Percentiles rank a stretch among this genome's conserved stretches.
Evolutionary conservation across 1,140 invertebrate genomes (phyloP).

Genomic region (Penaeus vannamei): DNA sequence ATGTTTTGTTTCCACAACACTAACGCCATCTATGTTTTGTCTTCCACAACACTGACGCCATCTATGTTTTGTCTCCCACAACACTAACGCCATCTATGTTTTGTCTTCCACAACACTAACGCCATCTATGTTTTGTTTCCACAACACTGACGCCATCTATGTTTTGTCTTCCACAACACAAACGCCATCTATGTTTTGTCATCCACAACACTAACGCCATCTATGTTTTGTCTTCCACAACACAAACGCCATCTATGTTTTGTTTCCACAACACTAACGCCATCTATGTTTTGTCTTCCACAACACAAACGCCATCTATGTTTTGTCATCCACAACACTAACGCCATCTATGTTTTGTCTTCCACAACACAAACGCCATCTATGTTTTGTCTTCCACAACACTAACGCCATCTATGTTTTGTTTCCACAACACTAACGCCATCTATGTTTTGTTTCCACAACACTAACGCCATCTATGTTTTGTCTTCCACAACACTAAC

Average conservation of each 20-base stretch:
- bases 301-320: slow-evolving; percentile 76
- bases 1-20: slow-evolving; percentile 76
- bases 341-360: not conserved
- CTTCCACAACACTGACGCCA: not conserved
- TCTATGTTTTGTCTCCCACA: not conserved
- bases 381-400: slow-evolving; percentile 73
- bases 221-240: not conserved
- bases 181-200: slow-evolving; percentile 60
- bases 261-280: too few relatives aligned
- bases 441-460: not conserved
- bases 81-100: not conserved
- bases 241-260: not conserved
- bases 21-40: not conserved
- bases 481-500: slow-evolving; percentile 78
- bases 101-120: slow-evolving; percentile 78
- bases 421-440: too few relatives aligned
- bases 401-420: slow-evolving; percentile 71
- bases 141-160: too few relatives aligned
- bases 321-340: not conserved
- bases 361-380: too few relatives aligned
- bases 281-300: slow-evolving; percentile 69
- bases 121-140: not conserved
- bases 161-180: not conserved
- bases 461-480: not conserved
- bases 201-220: slow-evolving; percentile 77